Evolutionary conservation across 2,113 vertebrate species (phyloP), one percentile per base, ranked within the genome.

Genomic region (Microcebus tavaratra): DNA sequence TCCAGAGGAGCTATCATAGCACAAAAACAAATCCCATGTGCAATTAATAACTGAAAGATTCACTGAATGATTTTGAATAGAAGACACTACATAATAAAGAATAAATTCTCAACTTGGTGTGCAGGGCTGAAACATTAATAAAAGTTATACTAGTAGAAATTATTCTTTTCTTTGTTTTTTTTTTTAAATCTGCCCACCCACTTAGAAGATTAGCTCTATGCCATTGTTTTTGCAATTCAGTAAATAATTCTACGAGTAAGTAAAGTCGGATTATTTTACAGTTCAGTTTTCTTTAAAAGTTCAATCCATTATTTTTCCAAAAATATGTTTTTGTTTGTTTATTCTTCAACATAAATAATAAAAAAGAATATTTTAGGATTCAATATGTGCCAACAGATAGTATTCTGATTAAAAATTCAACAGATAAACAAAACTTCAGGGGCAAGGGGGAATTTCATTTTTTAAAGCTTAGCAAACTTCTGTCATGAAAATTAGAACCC

Each of bases 21-120:
- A 86, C 31, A 92, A 97, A 97, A 96, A 0, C 59, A 95, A 79
- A 29, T 96, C 85, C 29, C 45, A 87, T 94, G 75, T 31, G 27
- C 34, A 97, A 61, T 80, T 97, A 97, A 94, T 93, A 97, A 94
- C 55, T 95, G 68, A 97, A 97, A 97, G 81, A 82, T 92, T 97
- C 63, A 83, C 70, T 45, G 68, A 94, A 34, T 75, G 91, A 79
- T 95, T 97, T 97, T 91, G 96, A 96, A 70, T 72, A 95, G 89
- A 83, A 95, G 83, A 98, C 65, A 95, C 27, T 85, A 68, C 17
- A 21, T 96, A 95, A 82, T 65, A 67, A 20, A 90, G 57, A 36
- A 81, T 73, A 76, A 11, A 87, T 96, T 97, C 93, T 96, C 31
- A 14, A 42, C 39, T 89, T 75, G 0, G 88, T 90, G 45, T 88